These are phyloP conservation scores for Gonioctena quinquepunctata DNA, from an alignment of 1,140 invertebrate genomes.

Conservation along the genomic window DNA sequence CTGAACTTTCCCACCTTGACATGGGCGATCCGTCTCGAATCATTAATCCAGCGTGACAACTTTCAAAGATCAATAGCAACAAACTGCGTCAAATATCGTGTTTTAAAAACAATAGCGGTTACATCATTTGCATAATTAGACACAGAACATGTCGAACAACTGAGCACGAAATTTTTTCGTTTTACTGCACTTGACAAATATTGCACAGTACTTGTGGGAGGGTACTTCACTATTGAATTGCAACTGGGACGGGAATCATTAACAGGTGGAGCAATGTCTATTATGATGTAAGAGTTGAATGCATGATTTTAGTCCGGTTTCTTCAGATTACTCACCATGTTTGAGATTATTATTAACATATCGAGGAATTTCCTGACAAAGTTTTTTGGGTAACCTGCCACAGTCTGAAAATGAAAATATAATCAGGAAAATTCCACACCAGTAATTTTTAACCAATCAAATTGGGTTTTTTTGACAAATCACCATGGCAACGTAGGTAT, in stretches of 20 bases:
- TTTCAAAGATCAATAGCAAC: neutral
- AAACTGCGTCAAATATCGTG: neutral
- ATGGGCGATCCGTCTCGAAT: neutral
- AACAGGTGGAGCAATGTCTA: conserved; percentile 21
- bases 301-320: neutral
- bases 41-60: neutral
- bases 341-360: too few relatives aligned
- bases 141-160: conserved; percentile 9
- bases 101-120: conserved; percentile 5
- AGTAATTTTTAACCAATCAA: too few relatives aligned
- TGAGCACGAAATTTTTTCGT: conserved; percentile 12
- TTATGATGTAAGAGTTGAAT: conserved; percentile 11
- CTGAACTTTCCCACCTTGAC: neutral
- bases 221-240: conserved; percentile 15
- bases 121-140: conserved; percentile 10
- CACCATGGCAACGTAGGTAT: too few relatives aligned
- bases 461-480: too few relatives aligned
- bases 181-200: conserved; percentile 18
- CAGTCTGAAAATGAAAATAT: too few relatives aligned
- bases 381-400: too few relatives aligned
- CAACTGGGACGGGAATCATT: conserved; percentile 21
- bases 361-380: too few relatives aligned
- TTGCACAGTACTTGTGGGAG: conserved; percentile 19
- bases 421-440: too few relatives aligned
- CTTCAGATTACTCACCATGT: too few relatives aligned